These are phyloP conservation scores for Chelonoidis abingdonii DNA, from an alignment of 2,113 vertebrate genomes.

Conservation along the genomic window DNA sequence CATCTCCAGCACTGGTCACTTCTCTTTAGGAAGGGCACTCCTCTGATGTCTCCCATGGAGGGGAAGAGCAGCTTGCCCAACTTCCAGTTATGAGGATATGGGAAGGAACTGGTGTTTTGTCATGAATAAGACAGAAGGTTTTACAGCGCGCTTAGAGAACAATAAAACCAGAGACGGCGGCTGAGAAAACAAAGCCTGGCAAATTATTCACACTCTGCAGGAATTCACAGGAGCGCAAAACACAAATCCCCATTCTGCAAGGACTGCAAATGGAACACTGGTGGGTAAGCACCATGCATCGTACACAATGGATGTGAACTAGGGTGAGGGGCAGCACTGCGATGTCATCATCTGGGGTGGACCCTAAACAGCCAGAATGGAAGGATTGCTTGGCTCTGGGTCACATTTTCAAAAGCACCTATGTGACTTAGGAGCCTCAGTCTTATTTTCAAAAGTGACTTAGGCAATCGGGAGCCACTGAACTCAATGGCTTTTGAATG, in stretches of 20 bases:
- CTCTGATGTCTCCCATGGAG: accelerated
- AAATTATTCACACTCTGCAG: not conserved
- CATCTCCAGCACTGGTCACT: not conserved
- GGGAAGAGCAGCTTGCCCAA: not conserved
- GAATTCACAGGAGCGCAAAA: not conserved
- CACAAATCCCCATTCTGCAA: not conserved
- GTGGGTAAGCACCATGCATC: not conserved
- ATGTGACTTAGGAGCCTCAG: not conserved
- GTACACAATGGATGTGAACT: not conserved
- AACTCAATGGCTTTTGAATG: not conserved
- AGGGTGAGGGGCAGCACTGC: not conserved
- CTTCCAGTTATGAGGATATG: not conserved
- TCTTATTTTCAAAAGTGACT: not conserved
- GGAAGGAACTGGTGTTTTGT: not conserved
- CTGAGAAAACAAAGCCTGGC: not conserved
- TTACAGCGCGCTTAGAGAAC: not conserved
- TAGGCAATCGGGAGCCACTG: not conserved
- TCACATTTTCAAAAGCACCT: not conserved
- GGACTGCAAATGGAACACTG: not conserved
- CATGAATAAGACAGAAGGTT: not conserved
- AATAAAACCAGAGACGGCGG: not conserved
- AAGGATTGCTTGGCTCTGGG: not conserved
- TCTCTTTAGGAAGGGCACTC: not conserved
- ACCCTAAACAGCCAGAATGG: not conserved
- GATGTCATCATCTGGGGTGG: too few relatives aligned